phyloP scores from a whole-genome alignment of 2,113 vertebrate genomes.

The Dolichotis patagonum region DNA sequence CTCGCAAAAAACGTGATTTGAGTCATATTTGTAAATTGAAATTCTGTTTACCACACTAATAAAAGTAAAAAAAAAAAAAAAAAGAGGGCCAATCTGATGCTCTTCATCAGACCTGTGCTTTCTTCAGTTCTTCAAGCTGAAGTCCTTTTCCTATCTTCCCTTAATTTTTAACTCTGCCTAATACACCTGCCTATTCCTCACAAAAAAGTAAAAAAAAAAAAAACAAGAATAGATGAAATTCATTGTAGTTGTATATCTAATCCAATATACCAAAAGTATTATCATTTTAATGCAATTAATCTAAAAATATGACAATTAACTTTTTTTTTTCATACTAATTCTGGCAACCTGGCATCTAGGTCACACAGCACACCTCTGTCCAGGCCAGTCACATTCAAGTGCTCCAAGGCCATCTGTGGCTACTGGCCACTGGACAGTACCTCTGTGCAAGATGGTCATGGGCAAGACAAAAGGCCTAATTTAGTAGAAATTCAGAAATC shows the following conservation, averaged over 20 bases:
- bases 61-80: not conserved
- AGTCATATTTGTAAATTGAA: constrained; percentile 24
- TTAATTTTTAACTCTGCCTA: not conserved
- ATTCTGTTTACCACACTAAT: not conserved
- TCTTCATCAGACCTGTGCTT: not conserved
- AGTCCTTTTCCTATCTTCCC: not conserved
- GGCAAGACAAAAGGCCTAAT: not conserved
- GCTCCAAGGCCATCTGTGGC: not conserved
- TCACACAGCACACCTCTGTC: constrained; percentile 28
- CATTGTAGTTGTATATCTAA: not conserved
- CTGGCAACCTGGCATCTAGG: not conserved
- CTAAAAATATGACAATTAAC: constrained; percentile 26
- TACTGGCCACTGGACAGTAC: not conserved
- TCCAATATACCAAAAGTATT: constrained; percentile 17
- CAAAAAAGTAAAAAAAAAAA: constrained; percentile 24
- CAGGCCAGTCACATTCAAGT: not conserved
- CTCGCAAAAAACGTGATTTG: not conserved
- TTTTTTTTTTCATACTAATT: not conserved
- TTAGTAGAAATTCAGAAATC: constrained; percentile 20
- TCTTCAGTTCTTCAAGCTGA: not conserved
- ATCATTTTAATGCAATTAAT: constrained; percentile 18
- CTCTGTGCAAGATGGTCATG: not conserved
- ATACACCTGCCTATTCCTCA: not conserved
- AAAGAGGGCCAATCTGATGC: not conserved
- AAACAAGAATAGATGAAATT: not conserved